Evolutionary conservation across 2,113 vertebrate species (phyloP).

Genomic region (Toxotes chatareus): DNA sequence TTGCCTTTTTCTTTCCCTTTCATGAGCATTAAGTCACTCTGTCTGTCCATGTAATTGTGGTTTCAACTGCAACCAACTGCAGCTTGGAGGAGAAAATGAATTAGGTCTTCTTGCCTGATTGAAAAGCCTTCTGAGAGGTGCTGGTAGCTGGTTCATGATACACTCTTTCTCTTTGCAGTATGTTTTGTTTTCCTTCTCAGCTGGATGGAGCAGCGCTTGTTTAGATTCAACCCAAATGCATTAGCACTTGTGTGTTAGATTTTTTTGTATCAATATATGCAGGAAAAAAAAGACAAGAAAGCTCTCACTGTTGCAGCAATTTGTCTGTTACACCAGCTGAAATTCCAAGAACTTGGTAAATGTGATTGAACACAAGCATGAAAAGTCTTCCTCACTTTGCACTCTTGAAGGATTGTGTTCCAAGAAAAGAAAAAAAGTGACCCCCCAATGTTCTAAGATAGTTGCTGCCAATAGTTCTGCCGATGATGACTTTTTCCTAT

Average conservation of each 20-base stretch:
- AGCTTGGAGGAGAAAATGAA: conserved; percentile 76
- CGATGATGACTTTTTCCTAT: background rate
- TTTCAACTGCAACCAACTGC: conserved; percentile 76
- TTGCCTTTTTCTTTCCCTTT: conserved; percentile 76
- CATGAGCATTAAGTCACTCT: conserved; percentile 79
- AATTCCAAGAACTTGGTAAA: background rate
- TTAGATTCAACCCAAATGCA: conserved; percentile 34
- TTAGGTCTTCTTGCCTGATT: conserved; percentile 72
- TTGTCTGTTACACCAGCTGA: background rate
- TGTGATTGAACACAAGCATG: conserved; percentile 23
- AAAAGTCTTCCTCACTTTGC: conserved; percentile 5
- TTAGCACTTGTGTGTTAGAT: background rate
- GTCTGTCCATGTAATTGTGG: conserved; percentile 79
- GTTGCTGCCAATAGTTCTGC: background rate
- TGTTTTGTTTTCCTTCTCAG: conserved; percentile 48
- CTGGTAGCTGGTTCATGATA: conserved; percentile 62
- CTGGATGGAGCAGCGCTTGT: conserved; percentile 47
- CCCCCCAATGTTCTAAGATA: too few species aligned
- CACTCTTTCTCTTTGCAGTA: conserved; percentile 57
- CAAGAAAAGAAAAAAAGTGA: conserved; percentile 6
- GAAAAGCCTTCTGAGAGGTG: conserved; percentile 73
- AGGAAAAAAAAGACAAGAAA: background rate
- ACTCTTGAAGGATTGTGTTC: conserved; percentile 3
- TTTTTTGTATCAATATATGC: conserved; percentile 1
- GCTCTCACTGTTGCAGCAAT: background rate